A percentile compares a stretch with the other conserved stretches of the same genome.
These are phyloP conservation scores for Arremon brunneinucha DNA, from an alignment of 2,797 vertebrate species.

Conservation along the genomic window DNA sequence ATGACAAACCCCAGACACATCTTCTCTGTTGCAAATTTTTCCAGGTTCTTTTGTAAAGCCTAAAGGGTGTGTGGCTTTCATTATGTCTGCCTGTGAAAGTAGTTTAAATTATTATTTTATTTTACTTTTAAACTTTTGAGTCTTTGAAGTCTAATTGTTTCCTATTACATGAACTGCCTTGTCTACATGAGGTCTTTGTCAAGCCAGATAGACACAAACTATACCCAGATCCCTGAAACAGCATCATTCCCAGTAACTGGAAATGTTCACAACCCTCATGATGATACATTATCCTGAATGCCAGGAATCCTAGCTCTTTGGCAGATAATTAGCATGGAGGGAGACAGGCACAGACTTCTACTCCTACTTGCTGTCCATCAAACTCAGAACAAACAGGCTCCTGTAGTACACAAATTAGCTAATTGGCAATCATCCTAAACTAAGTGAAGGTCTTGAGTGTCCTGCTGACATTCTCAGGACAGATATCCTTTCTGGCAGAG, in stretches of 20 bases:
- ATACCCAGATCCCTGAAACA: background rate
- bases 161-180: background rate
- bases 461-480: background rate
- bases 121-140: background rate
- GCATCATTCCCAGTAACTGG: background rate
- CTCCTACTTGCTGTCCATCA: background rate
- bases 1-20: background rate
- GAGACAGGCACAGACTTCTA: background rate
- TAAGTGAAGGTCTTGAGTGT: background rate
- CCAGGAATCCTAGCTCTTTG: background rate
- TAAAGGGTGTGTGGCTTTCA: background rate
- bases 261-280: background rate
- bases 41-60: background rate
- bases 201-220: background rate
- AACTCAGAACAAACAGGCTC: background rate
- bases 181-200: background rate
- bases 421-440: background rate
- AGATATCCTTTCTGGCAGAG: background rate
- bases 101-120: background rate
- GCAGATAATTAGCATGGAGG: background rate
- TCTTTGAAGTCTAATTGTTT: conserved; percentile 11
- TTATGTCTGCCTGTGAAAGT: background rate
- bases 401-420: background rate
- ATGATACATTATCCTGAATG: background rate
- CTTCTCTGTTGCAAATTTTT: background rate